Percentiles rank a stretch among this genome's conserved stretches.
Evolutionary conservation across 2,888 invertebrate genomes (phyloP).

Genomic region (Rhagium mordax): DNA sequence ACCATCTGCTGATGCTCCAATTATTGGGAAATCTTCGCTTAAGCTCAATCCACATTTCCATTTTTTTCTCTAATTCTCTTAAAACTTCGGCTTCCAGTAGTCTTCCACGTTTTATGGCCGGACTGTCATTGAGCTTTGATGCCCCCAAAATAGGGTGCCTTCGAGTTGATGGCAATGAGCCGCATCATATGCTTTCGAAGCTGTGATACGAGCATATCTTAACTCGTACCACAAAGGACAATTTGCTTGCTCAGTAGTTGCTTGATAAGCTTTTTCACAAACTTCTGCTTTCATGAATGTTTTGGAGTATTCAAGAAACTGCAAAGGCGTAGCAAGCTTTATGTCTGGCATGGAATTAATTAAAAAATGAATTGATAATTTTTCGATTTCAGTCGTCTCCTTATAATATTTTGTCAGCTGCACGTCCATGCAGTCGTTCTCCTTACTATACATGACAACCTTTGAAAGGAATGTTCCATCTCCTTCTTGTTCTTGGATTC

Average conservation of each 20-base stretch:
- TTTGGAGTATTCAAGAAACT: not conserved
- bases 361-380: not conserved
- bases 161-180: constrained; percentile 11
- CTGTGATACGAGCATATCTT: constrained; percentile 26
- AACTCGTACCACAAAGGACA: constrained; percentile 18
- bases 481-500: not conserved
- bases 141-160: constrained; percentile 27
- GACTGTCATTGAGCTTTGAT: constrained; percentile 11
- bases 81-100: constrained; percentile 8
- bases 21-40: not conserved
- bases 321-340: not conserved
- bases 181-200: constrained; percentile 21
- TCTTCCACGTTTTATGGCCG: constrained; percentile 19
- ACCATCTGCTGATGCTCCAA: constrained; percentile 14
- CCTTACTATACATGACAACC: not conserved
- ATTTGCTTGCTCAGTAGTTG: constrained; percentile 1
- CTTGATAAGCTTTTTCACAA: not conserved
- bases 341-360: no score
- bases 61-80: constrained; percentile 6
- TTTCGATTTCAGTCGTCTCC: not conserved
- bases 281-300: not conserved
- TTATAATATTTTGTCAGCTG: not conserved
- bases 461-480: not conserved
- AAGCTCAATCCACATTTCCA: not conserved
- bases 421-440: not conserved